Evolutionary conservation across 2,797 vertebrate genomes (phyloP), one percentile per base, ranked within the genome.

Genomic region (Antrozous pallidus): DNA sequence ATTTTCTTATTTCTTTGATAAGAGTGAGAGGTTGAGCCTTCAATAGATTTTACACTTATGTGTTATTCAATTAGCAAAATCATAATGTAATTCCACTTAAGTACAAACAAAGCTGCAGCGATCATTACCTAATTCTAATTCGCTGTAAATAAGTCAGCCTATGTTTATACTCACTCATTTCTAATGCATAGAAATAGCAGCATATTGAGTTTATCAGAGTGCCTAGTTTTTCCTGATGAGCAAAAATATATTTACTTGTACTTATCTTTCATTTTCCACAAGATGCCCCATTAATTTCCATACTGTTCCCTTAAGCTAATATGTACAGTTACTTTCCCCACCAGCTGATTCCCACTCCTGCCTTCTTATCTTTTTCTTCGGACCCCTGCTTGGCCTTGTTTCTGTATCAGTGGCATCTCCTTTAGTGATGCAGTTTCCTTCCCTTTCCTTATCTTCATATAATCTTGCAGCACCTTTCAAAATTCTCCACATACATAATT

Each of bases 51-150:
- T 86, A 5, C 22, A 49, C 28, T 85, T 78, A 54, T 0, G 18
- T 65, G 54, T 81, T 85, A 77, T 70, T 84, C 65, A 70, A 49
- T 88, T 90, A 88, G 51, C 38, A 28, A 85, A 91, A 69, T 80
- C 65, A 91, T 54, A 82, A 73, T 73, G 20, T 13, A 51, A 49
- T 81, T 94, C 65, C 31, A 81, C 16, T 84, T 74, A 65, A 54
- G 26, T 36, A 61, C 45, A 79, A 88, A 75, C 51, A 83, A 16
- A 86, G 36, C 10, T 61, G 69, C 3, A 88, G 58, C 8, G 63
- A 94, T 93, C 17, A 79, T 75, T 82, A 56, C 11, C 73, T 90
- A 69, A 81, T 90, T 95, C 9, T 70, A 85, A 93, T 79, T 88
- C 11, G 84, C 16, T 88, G 24, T 78, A 91, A 95, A 70, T 65